These are phyloP conservation scores for Dinoponera quadriceps DNA, from an alignment of 1,140 invertebrate species.

Conservation along the genomic window DNA sequence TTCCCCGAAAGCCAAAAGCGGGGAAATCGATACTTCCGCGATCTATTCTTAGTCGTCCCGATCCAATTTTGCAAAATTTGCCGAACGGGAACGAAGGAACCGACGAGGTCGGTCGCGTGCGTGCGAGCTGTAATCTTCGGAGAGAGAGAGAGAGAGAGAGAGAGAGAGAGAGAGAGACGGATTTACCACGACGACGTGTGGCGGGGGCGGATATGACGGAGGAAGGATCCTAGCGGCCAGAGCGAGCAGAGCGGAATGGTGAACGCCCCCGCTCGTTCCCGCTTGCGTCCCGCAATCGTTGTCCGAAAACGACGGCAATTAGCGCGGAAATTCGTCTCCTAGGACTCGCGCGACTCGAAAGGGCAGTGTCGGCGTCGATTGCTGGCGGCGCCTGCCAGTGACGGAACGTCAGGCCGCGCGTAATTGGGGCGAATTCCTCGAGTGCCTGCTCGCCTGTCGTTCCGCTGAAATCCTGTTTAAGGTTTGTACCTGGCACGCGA, in stretches of 20 bases:
- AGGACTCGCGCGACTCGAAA: slow-evolving; percentile 37
- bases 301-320: slow-evolving; percentile 49
- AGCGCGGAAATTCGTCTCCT: slow-evolving; percentile 32
- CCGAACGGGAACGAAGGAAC: too few species aligned
- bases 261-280: not conserved
- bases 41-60: too few species aligned
- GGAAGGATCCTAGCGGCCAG: not conserved
- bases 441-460: slow-evolving; percentile 55
- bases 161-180: too few species aligned
- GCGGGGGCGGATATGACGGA: too few species aligned
- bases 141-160: too few species aligned
- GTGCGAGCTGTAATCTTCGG: too few species aligned
- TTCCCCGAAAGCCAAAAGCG: too few species aligned
- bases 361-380: not conserved
- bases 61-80: too few species aligned
- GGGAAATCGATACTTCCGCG: too few species aligned
- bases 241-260: not conserved
- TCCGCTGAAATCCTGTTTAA: slow-evolving; percentile 39
- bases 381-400: slow-evolving; percentile 29
- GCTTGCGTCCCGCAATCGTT: not conserved
- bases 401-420: slow-evolving; percentile 59
- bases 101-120: too few species aligned
- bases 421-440: slow-evolving; percentile 71
- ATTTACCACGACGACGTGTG: too few species aligned
- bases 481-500: slow-evolving; percentile 67